Evolutionary conservation across 2,797 vertebrate species (phyloP).

Genomic region (Danio tinwini): DNA sequence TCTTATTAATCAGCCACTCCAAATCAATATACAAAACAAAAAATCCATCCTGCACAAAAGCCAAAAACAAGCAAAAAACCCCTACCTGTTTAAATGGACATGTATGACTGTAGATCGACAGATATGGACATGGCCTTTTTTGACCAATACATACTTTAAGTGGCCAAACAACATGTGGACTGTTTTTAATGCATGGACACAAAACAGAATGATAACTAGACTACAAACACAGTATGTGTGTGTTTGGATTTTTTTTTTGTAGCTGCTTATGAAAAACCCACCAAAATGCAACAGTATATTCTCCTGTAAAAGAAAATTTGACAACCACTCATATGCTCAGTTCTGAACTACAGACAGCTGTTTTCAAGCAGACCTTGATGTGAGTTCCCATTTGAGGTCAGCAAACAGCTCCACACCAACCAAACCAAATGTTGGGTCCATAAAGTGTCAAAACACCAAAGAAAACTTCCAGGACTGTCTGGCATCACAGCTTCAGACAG

Average conservation of each 20-base stretch:
- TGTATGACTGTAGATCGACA: too few relatives aligned
- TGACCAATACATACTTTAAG: not conserved
- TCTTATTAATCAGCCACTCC: not conserved
- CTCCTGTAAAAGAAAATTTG: not conserved
- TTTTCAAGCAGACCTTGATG: not conserved
- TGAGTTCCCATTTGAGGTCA: not conserved
- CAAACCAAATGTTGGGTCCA: not conserved
- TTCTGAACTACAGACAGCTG: not conserved
- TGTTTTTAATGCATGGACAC: not conserved
- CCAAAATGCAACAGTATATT: not conserved
- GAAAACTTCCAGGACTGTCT: not conserved
- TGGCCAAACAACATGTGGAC: not conserved
- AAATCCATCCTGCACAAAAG: not conserved
- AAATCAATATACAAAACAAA: not conserved
- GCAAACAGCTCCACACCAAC: conserved; percentile 3
- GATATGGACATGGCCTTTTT: not conserved
- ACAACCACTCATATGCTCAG: not conserved
- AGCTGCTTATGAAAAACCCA: not conserved
- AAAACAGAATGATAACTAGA: not conserved
- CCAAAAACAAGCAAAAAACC: too few relatives aligned
- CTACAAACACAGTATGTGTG: too few relatives aligned
- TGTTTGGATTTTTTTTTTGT: too few relatives aligned
- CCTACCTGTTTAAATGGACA: too few relatives aligned
- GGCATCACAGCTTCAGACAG: not conserved
- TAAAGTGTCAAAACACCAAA: not conserved